phyloP scores from a whole-genome alignment of 2,888 invertebrate genomes.

The Archips crataeganus region DNA sequence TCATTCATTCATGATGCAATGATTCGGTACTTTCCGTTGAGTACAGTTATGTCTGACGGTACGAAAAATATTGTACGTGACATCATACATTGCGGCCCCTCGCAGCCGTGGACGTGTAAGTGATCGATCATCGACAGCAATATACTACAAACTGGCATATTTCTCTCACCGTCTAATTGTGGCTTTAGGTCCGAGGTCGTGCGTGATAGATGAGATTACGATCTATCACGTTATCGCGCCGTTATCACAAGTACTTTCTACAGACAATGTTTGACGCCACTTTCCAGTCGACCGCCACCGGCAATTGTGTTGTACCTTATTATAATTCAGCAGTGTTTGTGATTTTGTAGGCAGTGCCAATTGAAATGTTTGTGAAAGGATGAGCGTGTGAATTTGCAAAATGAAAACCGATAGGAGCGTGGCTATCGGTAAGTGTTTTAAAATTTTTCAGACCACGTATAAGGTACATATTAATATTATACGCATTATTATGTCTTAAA shows the following conservation, averaged over 20 bases:
- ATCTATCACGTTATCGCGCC: conserved; percentile 40
- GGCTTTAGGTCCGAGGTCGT: conserved; percentile 1
- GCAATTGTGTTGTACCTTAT: conserved; percentile 6
- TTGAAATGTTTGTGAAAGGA: background rate
- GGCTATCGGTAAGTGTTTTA: background rate
- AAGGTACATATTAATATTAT: too few relatives aligned
- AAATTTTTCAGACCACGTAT: background rate
- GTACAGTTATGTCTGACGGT: conserved; percentile 6
- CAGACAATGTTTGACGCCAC: conserved; percentile 17
- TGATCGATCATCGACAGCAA: too few relatives aligned
- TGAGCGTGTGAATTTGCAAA: background rate
- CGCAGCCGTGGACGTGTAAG: too few relatives aligned
- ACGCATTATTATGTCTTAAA: too few relatives aligned
- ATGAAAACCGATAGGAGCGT: conserved; percentile 6
- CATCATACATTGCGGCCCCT: too few relatives aligned
- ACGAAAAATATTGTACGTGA: too few relatives aligned
- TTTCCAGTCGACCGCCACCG: conserved; percentile 4
- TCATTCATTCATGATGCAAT: background rate
- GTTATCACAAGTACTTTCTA: conserved; percentile 33
- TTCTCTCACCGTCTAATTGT: too few relatives aligned
- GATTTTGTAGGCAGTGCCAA: background rate
- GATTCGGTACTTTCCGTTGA: background rate
- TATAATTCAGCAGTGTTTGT: background rate
- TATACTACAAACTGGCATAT: too few relatives aligned
- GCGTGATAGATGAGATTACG: conserved; percentile 37